phyloP scores from a whole-genome alignment of 2,888 invertebrate species.

The Plebejus melissa region DNA sequence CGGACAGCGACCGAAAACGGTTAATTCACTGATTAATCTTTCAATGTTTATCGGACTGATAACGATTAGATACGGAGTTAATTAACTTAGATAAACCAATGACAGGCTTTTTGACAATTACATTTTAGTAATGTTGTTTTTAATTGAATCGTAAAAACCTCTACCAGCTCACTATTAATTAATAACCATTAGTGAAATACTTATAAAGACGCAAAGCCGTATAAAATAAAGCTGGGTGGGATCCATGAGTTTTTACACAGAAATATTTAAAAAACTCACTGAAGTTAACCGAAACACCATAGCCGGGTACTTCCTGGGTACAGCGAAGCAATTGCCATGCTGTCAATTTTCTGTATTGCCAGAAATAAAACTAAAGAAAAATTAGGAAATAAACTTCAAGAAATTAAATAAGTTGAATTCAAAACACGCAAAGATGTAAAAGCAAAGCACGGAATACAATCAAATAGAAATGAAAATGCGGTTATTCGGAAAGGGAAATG shows the following conservation, averaged over 20 bases:
- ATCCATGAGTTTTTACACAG: no score
- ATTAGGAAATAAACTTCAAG: not conserved
- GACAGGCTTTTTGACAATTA: constrained; percentile 2
- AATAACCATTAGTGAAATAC: no score
- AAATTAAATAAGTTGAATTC: not conserved
- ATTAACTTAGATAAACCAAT: constrained; percentile 6
- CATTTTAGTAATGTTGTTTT: not conserved
- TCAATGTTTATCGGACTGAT: constrained; percentile 31
- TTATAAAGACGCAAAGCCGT: no score
- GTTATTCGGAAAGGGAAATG: constrained; percentile 57
- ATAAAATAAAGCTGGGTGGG: no score
- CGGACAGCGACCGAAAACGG: constrained; percentile 51
- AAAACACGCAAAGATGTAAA: constrained; percentile 5
- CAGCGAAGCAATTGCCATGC: no score
- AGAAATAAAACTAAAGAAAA: not conserved
- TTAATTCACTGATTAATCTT: constrained; percentile 54
- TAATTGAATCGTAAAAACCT: not conserved
- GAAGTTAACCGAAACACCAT: no score
- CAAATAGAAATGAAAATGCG: constrained; percentile 28
- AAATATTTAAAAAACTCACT: no score
- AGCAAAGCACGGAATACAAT: constrained; percentile 22
- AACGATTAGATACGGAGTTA: constrained; percentile 20
- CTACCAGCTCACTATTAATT: no score
- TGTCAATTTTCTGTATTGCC: no score
- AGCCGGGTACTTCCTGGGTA: no score